Conservation (phyloP, 2,797 vertebrate genomes). For the Syngnathus rostellatus region DNA sequence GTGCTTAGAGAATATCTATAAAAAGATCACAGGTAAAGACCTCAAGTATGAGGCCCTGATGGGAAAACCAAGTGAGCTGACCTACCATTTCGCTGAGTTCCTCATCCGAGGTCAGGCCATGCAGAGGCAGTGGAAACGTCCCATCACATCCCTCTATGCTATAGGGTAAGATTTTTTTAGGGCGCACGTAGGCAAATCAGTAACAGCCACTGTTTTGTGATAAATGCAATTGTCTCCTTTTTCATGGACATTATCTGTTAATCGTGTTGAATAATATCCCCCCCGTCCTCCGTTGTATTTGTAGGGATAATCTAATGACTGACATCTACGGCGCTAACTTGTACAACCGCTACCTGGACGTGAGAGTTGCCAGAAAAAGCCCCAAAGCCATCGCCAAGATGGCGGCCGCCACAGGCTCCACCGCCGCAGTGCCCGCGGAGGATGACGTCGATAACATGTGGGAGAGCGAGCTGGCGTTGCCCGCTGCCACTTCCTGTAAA, state of each 20-base stretch:
- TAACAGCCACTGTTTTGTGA: neutral
- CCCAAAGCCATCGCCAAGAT: constrained; percentile 60
- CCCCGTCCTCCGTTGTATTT: neutral
- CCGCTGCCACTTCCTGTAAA: constrained; percentile 75
- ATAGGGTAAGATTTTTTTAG: constrained; percentile 68
- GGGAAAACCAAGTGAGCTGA: constrained; percentile 88
- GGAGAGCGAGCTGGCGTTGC: constrained; percentile 71
- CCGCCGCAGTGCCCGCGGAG: constrained; percentile 49
- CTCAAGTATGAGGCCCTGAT: constrained; percentile 84
- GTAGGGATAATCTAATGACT: constrained; percentile 89
- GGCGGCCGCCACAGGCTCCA: constrained; percentile 52
- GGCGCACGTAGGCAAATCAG: too few relatives aligned
- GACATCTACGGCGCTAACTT: constrained; percentile 89
- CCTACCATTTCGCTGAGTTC: constrained; percentile 85
- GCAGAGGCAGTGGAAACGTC: constrained; percentile 67
- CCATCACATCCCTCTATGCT: constrained; percentile 76
- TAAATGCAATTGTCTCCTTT: neutral
- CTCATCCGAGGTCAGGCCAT: constrained; percentile 76
- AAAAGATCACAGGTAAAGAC: constrained; percentile 86
- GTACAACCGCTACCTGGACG: constrained; percentile 81
- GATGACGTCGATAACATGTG: constrained; percentile 60
- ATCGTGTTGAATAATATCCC: neutral
- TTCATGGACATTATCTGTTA: neutral
- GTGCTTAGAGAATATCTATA: constrained; percentile 88
- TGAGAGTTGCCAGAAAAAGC: constrained; percentile 53